Conservation (phyloP, 2,797 vertebrate genomes). For the Periophthalmus magnuspinnatus region DNA sequence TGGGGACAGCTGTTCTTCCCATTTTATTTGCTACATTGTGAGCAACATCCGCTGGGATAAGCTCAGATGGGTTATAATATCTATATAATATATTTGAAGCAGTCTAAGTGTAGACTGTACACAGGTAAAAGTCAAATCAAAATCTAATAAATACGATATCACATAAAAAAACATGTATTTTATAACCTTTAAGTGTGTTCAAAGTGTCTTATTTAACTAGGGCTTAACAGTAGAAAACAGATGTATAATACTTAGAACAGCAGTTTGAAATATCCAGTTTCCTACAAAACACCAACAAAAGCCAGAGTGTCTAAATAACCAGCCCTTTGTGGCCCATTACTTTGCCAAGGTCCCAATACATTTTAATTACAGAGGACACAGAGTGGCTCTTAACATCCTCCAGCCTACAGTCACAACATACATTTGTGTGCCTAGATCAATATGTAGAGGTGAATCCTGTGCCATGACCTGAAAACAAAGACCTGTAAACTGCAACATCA, state of each 20-base stretch:
- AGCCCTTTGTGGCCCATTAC: constrained; percentile 8
- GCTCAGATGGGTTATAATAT: not conserved
- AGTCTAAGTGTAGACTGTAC: not conserved
- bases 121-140: not conserved
- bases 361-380: constrained; percentile 8
- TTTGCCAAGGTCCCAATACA: constrained; percentile 1
- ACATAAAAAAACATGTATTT: too few relatives aligned
- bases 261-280: not conserved
- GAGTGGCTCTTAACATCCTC: constrained; percentile 11
- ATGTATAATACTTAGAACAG: not conserved
- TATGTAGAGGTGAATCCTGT: not conserved
- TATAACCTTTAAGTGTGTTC: not conserved
- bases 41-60: too few relatives aligned
- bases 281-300: not conserved
- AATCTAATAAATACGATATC: too few relatives aligned
- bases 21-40: too few relatives aligned
- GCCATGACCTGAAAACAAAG: not conserved
- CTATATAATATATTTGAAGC: not conserved
- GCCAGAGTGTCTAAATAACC: constrained; percentile 11
- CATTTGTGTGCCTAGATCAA: not conserved
- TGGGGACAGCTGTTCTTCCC: too few relatives aligned
- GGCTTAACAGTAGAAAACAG: not conserved
- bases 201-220: not conserved
- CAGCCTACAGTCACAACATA: not conserved
- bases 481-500: not conserved